Evolutionary conservation across 92 coral and sea anemone species (phyloP), one percentile per base, ranked within the genome.

Genomic region (Epizoanthus rinbou): DNA sequence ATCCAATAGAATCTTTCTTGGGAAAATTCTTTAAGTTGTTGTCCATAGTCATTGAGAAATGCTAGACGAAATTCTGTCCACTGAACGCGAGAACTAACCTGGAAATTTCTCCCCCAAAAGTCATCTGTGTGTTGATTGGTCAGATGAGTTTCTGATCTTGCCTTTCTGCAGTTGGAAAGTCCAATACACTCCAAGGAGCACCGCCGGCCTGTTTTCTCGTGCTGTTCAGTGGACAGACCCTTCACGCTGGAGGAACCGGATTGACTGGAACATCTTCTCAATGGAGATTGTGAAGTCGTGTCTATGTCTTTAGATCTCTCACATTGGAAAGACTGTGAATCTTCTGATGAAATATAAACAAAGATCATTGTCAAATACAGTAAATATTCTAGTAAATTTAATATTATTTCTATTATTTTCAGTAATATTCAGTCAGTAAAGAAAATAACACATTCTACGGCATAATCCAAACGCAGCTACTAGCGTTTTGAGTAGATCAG

Each of bases 21-120:
- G 22, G 82, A 78, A 59, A 78, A 78, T 11, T 78, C 82, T 78
- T 52, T 25, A 6, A 78, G 82, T 69, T 78, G 82, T 62, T 78
- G 62, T 7, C 43, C 82, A 2, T 78, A 78, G 53, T 78, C 82
- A 19, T 62, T 50, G 8, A 78, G 82, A 78, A 78, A 78, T 59
- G 82, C 82, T 21, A 11, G 57, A 62, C 82, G 82, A 78, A 78
- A 78, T 2, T 63, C 71, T 45, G 82, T 78, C 82, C 82, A 78
- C 57, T 78, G 39, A 11, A 78, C 82, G 5, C 71, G 71, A 15
- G 82, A 23, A 43, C 82, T 62, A 19, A 28, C 23, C 8, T 78
- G 71, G 50, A 78, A 78, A 62, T 78, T 19, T 28, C 82, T 62
- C 22, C 52, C 64, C 82, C 82, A 78, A 43, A 78, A 78, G 57